Base-by-base conservation (phyloP, 2,797 vertebrate genomes). In the Nyctalus aviator region DNA sequence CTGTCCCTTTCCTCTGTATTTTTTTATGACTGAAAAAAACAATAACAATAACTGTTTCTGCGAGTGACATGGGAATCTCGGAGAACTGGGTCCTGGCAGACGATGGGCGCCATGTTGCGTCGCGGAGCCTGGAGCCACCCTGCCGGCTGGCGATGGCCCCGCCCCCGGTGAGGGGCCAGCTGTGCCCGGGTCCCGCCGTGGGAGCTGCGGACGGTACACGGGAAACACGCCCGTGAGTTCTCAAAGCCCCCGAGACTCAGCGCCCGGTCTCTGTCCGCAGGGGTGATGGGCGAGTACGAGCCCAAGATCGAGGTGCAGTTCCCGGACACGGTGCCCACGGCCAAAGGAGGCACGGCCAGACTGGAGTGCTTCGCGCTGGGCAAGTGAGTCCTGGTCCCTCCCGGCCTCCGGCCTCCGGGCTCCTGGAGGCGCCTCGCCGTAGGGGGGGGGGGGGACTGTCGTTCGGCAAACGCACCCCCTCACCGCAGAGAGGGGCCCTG, bases 291-390 rank as follows among this genome's bases (percentile, higher is more conserved):
- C 84, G 99, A 99, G 98, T 99, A 99, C 3, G 99, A 99, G 97
- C 99, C 99, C 91, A 99, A 99, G 98, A 99, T 99, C 98, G 99
- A 99, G 98, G 99, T 99, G 95, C 99, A 99, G 97, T 99, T 99
- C 98, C 99, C 99, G 93, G 99, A 99, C 97, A 98, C 98, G 0
- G 99, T 99, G 95, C 99, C 99, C 0, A 99, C 99, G 59, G 99
- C 99, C 17, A 99, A 99, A 98, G 99, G 99, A 97, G 98, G 99
- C 92, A 99, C 99, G 0, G 99, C 99, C 72, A 99, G 99, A 94
- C 98, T 99, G 97, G 99, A 99, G 96, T 99, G 99, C 97, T 99
- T 99, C 91, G 99, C 99, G 89, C 97, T 99, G 97, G 99, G 99
- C 98, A 99, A 99, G 99, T 99, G 99, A 99, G 99, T 98, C 53